Conservation (phyloP, 1,140 invertebrate species). For the Drosophila nebulosa region DNA sequence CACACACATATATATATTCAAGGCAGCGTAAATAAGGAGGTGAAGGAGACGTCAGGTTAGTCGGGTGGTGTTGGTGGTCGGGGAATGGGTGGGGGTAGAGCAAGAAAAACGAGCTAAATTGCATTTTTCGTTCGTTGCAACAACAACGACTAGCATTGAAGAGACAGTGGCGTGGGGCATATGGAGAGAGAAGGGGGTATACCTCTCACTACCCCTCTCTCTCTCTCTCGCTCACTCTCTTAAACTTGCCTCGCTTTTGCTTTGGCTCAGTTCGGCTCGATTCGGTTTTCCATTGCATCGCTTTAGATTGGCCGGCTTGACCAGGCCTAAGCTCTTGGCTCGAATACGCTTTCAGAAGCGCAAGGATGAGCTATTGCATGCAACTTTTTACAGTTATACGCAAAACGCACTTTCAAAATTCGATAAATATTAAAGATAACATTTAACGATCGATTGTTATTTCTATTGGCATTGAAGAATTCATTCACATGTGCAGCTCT, state of each 20-base stretch:
- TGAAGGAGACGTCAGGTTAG: not conserved
- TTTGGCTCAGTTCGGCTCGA: not conserved
- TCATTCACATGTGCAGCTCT: too few species aligned
- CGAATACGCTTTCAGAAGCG: not conserved
- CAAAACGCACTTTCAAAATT: too few species aligned
- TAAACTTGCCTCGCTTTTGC: not conserved
- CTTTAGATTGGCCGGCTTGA: not conserved
- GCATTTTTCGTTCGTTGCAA: constrained; percentile 66
- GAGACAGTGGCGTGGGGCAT: constrained; percentile 38
- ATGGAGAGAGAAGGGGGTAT: not conserved
- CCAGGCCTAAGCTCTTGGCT: not conserved
- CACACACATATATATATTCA: constrained; percentile 15
- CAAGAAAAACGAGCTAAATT: constrained; percentile 77
- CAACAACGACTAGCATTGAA: constrained; percentile 34
- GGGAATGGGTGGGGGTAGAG: constrained; percentile 58
- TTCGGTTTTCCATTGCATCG: not conserved
- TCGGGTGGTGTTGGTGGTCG: not conserved
- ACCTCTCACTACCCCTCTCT: constrained; percentile 18
- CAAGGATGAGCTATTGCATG: not conserved
- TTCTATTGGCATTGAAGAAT: too few species aligned
- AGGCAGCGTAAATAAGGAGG: constrained; percentile 29
- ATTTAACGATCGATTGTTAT: too few species aligned
- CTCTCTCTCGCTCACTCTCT: not conserved
- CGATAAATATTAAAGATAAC: too few species aligned
- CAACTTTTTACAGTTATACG: not conserved